Percentiles rank a stretch among this genome's conserved stretches.
Conservation (phyloP, 2,888 invertebrate genomes). For the Seladonia tumulorum region DNA sequence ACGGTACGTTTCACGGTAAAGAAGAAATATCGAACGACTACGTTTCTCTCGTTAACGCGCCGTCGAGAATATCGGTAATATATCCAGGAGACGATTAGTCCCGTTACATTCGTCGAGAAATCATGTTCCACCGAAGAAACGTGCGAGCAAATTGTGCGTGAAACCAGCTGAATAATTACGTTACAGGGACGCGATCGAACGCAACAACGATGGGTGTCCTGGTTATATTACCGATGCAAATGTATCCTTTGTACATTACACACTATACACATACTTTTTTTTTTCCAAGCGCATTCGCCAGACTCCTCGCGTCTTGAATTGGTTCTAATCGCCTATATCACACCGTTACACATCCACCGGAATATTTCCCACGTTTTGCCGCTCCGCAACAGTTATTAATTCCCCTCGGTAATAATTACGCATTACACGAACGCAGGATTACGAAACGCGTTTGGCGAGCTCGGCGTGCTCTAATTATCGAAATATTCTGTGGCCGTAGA, state of each 20-base stretch:
- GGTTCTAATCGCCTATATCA: slow-evolving; percentile 49
- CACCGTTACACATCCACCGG: slow-evolving; percentile 23
- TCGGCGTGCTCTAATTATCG: not conserved
- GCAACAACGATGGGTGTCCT: not conserved
- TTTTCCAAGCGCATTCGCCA: slow-evolving; percentile 15
- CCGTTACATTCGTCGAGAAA: not conserved
- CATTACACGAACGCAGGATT: slow-evolving; percentile 7
- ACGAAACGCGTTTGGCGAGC: slow-evolving; percentile 2
- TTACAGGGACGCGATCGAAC: not conserved
- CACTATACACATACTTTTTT: not conserved
- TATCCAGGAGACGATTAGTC: not conserved
- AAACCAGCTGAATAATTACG: not conserved
- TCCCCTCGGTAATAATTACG: not conserved
- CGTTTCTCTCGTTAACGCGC: not conserved
- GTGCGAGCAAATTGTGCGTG: slow-evolving; percentile 4
- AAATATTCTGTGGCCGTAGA: not conserved
- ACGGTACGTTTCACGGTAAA: slow-evolving; percentile 11
- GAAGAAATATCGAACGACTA: slow-evolving; percentile 13
- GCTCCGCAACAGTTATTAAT: not conserved
- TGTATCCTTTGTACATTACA: slow-evolving; percentile 19
- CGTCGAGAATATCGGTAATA: slow-evolving; percentile 17
- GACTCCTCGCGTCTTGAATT: slow-evolving; percentile 19
- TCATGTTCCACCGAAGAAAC: not conserved
- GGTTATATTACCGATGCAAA: slow-evolving; percentile 13
- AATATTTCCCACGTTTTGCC: not conserved